phyloP scores from a whole-genome alignment of 2,888 invertebrate genomes.

The Uloborus plumipes region DNA sequence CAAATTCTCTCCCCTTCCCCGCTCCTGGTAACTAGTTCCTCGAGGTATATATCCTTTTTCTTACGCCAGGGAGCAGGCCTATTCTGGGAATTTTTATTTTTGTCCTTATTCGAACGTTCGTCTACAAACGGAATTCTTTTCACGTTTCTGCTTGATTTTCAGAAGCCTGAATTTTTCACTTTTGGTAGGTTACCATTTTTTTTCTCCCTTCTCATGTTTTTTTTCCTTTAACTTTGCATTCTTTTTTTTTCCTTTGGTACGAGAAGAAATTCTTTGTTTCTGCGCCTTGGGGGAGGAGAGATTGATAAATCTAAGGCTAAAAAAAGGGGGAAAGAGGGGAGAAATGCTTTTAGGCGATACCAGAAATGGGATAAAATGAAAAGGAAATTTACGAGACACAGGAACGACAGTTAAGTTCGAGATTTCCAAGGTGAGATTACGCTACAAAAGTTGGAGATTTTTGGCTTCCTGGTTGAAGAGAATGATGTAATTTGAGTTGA shows the following conservation, averaged over 20 bases:
- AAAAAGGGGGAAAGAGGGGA: not conserved
- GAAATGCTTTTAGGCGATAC: slow-evolving; percentile 7
- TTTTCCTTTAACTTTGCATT: not conserved
- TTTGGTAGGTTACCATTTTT: not conserved
- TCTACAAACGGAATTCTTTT: slow-evolving; percentile 27
- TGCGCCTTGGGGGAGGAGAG: slow-evolving; percentile 4
- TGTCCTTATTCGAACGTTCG: not conserved
- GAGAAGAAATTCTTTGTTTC: not conserved
- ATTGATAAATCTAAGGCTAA: not conserved
- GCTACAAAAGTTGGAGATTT: no score
- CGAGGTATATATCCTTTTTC: slow-evolving; percentile 3
- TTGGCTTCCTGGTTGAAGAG: no score
- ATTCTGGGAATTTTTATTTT: not conserved
- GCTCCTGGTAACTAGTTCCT: not conserved
- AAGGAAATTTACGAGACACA: no score
- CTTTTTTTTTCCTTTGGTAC: not conserved
- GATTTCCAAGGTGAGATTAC: no score
- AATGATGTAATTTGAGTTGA: no score
- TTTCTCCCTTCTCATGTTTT: not conserved
- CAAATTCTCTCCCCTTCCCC: no score
- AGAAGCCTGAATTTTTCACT: slow-evolving; percentile 43
- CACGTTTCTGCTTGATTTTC: slow-evolving; percentile 43
- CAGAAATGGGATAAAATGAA: slow-evolving; percentile 3
- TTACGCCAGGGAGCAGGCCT: slow-evolving; percentile 2
- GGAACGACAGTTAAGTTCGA: no score